phyloP scores from a whole-genome alignment of 2,888 invertebrate species.

The Apocheima hispidaria region DNA sequence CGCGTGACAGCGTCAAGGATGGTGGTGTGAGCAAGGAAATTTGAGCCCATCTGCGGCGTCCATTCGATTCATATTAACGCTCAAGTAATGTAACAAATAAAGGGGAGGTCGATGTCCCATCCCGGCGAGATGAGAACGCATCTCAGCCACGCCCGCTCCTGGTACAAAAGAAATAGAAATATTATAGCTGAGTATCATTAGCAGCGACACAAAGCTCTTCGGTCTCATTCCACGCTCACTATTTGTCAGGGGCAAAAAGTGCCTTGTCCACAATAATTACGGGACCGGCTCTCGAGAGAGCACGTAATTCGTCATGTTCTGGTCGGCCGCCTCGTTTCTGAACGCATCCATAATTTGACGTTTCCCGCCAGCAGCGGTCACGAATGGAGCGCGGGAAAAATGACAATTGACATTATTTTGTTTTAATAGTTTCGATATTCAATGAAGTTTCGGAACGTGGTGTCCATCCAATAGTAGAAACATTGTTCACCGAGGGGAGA shows the following conservation, averaged over 20 bases:
- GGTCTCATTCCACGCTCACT: slow-evolving; percentile 82
- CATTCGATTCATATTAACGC: slow-evolving; percentile 83
- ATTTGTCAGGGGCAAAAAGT: slow-evolving; percentile 85
- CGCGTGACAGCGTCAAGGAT: slow-evolving; percentile 73
- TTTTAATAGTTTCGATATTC: slow-evolving; percentile 10
- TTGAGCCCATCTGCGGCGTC: slow-evolving; percentile 75
- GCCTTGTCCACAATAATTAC: slow-evolving; percentile 86
- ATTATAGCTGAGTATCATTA: slow-evolving; percentile 84
- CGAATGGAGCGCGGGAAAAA: slow-evolving; percentile 70
- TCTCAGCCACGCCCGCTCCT: slow-evolving; percentile 71
- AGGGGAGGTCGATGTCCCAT: slow-evolving; percentile 80
- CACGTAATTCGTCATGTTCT: slow-evolving; percentile 85
- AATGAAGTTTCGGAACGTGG: no score
- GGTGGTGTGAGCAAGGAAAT: slow-evolving; percentile 66
- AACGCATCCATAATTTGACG: slow-evolving; percentile 83
- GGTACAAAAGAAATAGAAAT: slow-evolving; percentile 85
- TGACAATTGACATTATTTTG: slow-evolving; percentile 38
- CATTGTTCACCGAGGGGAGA: no score
- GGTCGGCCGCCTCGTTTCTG: slow-evolving; percentile 80
- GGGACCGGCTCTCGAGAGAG: slow-evolving; percentile 81
- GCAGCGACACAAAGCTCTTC: slow-evolving; percentile 80
- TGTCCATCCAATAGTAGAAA: no score
- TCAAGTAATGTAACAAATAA: slow-evolving; percentile 81
- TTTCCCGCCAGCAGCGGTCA: slow-evolving; percentile 76
- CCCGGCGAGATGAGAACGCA: slow-evolving; percentile 66